Evolutionary conservation across 2,888 invertebrate species (phyloP).

Genomic region (Miltochrista miniata): DNA sequence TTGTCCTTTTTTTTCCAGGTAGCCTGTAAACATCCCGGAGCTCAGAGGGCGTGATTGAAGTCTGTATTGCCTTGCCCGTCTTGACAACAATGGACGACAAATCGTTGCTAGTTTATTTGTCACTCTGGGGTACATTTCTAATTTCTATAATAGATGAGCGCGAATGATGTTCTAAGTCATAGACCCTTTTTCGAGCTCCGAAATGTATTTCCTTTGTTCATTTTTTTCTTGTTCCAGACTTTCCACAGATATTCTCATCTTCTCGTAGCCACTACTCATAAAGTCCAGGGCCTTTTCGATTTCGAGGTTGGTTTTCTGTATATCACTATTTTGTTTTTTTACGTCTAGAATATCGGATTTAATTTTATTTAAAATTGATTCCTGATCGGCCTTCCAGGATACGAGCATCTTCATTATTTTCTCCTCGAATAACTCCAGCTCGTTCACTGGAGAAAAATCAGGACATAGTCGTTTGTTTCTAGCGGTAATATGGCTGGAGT

Average conservation of each 20-base stretch:
- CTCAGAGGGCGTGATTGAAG: background rate
- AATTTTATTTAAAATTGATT: background rate
- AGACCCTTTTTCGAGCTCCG: too few species aligned
- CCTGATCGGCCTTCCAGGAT: background rate
- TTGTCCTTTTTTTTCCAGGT: background rate
- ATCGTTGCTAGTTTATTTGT: background rate
- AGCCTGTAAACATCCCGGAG: background rate
- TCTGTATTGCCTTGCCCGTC: background rate
- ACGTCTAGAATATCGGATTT: background rate
- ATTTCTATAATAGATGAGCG: background rate
- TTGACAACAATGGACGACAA: background rate
- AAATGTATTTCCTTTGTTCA: too few species aligned
- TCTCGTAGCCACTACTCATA: background rate
- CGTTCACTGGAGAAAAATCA: too few species aligned
- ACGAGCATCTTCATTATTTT: too few species aligned
- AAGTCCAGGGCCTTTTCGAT: background rate
- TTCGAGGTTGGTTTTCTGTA: background rate
- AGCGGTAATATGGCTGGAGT: too few species aligned
- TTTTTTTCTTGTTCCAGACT: background rate
- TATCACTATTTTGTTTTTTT: background rate
- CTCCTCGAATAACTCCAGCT: too few species aligned
- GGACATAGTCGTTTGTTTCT: too few species aligned
- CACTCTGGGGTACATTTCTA: background rate
- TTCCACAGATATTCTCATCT: background rate
- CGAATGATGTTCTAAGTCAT: too few species aligned